A percentile compares a stretch with the other conserved stretches of the same genome.
Conservation (phyloP, 2,888 invertebrate species). For the Xestoiulus laeticollis region DNA sequence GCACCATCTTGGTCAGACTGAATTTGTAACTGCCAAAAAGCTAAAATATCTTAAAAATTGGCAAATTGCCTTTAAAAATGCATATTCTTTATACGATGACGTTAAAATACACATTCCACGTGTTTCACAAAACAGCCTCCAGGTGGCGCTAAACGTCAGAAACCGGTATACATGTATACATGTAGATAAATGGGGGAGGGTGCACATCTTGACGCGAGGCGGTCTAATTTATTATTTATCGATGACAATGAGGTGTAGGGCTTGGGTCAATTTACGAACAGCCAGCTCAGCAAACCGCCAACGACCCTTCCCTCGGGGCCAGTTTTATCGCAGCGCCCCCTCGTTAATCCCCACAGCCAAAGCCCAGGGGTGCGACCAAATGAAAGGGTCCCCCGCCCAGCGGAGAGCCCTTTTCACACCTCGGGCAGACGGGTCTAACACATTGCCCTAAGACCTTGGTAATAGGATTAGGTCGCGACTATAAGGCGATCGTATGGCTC, state of each 20-base stretch:
- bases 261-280: background rate
- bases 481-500: background rate
- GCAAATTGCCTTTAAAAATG: too few relatives aligned
- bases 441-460: background rate
- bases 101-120: background rate
- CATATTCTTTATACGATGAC: background rate
- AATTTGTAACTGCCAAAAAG: too few relatives aligned
- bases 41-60: too few relatives aligned
- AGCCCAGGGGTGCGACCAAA: constrained; percentile 16
- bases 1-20: too few relatives aligned
- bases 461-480: background rate
- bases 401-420: constrained; percentile 10
- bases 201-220: background rate
- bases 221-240: constrained; percentile 1
- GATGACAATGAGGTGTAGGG: background rate
- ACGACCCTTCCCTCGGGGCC: background rate
- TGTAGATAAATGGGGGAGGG: background rate
- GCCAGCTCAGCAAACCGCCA: background rate
- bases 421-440: background rate
- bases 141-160: background rate
- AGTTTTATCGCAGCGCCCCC: background rate
- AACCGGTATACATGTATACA: background rate
- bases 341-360: background rate
- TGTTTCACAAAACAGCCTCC: background rate
- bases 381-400: background rate